Percentiles rank a stretch among this genome's conserved stretches.
Conservation (phyloP, 2,797 vertebrate genomes). For the Mus spretus region DNA sequence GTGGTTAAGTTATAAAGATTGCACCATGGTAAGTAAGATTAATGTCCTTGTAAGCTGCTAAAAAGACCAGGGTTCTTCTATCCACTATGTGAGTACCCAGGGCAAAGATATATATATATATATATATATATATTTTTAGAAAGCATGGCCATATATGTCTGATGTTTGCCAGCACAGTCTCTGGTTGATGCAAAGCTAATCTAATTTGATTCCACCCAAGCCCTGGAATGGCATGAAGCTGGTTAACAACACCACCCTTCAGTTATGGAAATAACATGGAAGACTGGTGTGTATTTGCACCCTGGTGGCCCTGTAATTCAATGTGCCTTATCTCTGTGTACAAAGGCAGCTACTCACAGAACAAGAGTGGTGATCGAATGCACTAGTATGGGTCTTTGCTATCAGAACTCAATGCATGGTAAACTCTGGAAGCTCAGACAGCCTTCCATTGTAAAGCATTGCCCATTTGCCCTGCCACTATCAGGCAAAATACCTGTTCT, state of each 20-base stretch:
- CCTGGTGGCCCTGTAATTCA: constrained; percentile 24
- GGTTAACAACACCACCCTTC: constrained; percentile 18
- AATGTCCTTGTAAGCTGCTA: neutral
- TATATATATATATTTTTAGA: neutral
- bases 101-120: neutral
- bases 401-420: neutral
- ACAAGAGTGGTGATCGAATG: neutral
- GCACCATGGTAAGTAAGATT: neutral
- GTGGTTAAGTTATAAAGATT: neutral
- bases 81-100: neutral
- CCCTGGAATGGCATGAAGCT: neutral
- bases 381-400: neutral
- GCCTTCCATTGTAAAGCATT: neutral
- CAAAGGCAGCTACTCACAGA: constrained; percentile 33
- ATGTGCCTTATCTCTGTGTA: constrained; percentile 58
- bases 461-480: neutral
- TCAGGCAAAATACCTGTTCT: neutral
- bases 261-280: constrained; percentile 66
- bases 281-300: neutral
- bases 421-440: neutral
- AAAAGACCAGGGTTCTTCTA: neutral
- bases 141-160: neutral
- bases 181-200: constrained; percentile 10
- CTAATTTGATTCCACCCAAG: constrained; percentile 43
- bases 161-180: neutral